Base-by-base conservation (phyloP, 1,140 invertebrate genomes). In the Formica exsecta region DNA sequence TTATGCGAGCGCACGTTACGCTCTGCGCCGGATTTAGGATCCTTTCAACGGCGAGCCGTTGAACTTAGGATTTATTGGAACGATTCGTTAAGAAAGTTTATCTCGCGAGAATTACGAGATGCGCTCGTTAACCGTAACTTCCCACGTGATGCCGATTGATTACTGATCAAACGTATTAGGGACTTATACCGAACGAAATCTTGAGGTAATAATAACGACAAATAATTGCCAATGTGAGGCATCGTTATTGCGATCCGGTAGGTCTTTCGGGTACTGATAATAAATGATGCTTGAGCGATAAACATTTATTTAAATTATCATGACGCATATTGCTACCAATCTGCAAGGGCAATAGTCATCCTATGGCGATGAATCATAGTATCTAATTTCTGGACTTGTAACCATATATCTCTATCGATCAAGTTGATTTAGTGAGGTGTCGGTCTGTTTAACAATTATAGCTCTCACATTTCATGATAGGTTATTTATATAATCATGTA, bases 301-400 rank as follows among this genome's bases (percentile, higher is more conserved):
- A 9, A 25, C 59, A 77, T 64, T 77, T 77, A 64, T 64, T 77
- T 77, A 64, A 77, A 77, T 77, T 64, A 77, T 64, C 25, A 0
- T n/a, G 74, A 74, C 71, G 38, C n/a, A n/a, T 36, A 19, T 16
- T 51, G 68, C 41, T 62, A 62, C 25, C 19, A 32, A 64, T 76
- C 22, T 19, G 74, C 25, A 29, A 44, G 59, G 25, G 16, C 25
- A 22, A 77, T 29, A 77, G 38, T 25, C 73, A 38, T 38, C 41
- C 19, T 32, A 44, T 25, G 1, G 29, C 25, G n/a, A 77, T 64
- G 25, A 77, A 77, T 77, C 38, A 76, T 44, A 22, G 16, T 22
- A n/a, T n/a, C 71, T 38, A 29, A 22, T 62, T 76, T 41, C 25
- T 41, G 0, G 59, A 22, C 59, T 48, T 3, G 22, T 7, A 44